A percentile compares a stretch with the other conserved stretches of the same genome.
phyloP scores from a whole-genome alignment of 2,797 vertebrate genomes.

The Jordanella pulchra region DNA sequence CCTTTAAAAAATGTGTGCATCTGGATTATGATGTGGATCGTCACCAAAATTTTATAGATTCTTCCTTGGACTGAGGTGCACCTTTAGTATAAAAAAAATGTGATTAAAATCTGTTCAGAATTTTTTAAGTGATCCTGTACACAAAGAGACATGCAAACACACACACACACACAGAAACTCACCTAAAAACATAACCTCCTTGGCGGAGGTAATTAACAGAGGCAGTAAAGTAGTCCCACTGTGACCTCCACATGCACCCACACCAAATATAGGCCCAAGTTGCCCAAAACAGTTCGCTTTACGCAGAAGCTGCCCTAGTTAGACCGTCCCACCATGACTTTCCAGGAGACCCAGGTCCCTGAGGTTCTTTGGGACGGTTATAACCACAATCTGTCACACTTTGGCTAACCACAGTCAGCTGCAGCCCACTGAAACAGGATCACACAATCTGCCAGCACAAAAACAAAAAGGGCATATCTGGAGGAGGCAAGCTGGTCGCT shows the following conservation, averaged over 20 bases:
- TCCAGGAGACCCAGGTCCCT: conserved; percentile 32
- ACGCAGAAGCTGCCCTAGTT: conserved; percentile 61
- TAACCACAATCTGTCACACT: conserved; percentile 36
- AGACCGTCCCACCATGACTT: conserved; percentile 22
- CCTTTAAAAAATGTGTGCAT: too few species aligned
- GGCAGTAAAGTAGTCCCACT: not conserved
- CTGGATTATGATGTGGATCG: too few species aligned
- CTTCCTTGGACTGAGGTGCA: too few species aligned
- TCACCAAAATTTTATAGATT: too few species aligned
- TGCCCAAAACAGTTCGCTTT: conserved; percentile 33
- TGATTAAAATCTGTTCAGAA: too few species aligned
- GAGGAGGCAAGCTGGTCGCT: not conserved
- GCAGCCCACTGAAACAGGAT: conserved; percentile 6
- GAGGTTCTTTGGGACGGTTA: conserved; percentile 19
- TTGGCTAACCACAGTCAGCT: conserved; percentile 11
- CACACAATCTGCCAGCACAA: not conserved
- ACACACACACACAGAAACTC: too few species aligned
- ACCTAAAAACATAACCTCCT: too few species aligned
- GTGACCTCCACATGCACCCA: conserved; percentile 23
- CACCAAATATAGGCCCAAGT: conserved; percentile 45
- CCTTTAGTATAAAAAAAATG: too few species aligned
- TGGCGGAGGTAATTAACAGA: too few species aligned
- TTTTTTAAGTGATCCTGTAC: too few species aligned
- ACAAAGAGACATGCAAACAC: too few species aligned
- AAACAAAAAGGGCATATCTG: not conserved